Base-by-base conservation (phyloP, 2,888 invertebrate species). In the Cabera pusaria region DNA sequence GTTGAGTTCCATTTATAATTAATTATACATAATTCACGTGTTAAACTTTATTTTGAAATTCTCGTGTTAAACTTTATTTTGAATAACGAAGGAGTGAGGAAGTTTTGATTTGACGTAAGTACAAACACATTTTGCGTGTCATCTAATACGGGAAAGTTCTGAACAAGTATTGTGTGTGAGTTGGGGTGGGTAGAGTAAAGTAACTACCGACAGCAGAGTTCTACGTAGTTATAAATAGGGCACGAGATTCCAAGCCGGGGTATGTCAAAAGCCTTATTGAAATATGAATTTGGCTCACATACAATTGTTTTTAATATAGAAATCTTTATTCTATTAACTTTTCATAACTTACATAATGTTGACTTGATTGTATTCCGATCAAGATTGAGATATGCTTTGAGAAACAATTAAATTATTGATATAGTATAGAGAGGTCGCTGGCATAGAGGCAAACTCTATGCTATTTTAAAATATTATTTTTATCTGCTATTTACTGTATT, bases 101-200 rank as follows among this genome's bases (percentile, higher is more conserved):
- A 49, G 39, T 40, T 47, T 9, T 28, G 35, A 28, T 17, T 25
- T 29, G 32, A 31, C 17, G 33, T 5, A 20, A 20, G 28, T 35
- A 16, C 28, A 26, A 42, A 33, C 17, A 20, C 39, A 46, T 37
- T n/a, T 42, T 38, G 22, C 43, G 28, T 42, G 35, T 33, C 42
- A 49, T 43, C 52, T 50, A 25, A 32, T 43, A 23, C 35, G 32
- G 24, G 23, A 25, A 46, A 46, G 36, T 49, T 49, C 18, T 9
- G 17, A 45, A 43, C 41, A 42, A 34, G 41, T 23, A 43, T 43
- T 38, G 38, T 28, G 24, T 40, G 34, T 11, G 37, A 26, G 19
- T 26, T 29, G 6, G 26, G 17, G 20, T 27, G 26, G 28, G 28
- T 43, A 38, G 29, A 27, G 33, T 26, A 23, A 23, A 28, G 25